Evolutionary conservation across 2,113 vertebrate genomes (phyloP).

Genomic region (Opisthocomus hoazin): DNA sequence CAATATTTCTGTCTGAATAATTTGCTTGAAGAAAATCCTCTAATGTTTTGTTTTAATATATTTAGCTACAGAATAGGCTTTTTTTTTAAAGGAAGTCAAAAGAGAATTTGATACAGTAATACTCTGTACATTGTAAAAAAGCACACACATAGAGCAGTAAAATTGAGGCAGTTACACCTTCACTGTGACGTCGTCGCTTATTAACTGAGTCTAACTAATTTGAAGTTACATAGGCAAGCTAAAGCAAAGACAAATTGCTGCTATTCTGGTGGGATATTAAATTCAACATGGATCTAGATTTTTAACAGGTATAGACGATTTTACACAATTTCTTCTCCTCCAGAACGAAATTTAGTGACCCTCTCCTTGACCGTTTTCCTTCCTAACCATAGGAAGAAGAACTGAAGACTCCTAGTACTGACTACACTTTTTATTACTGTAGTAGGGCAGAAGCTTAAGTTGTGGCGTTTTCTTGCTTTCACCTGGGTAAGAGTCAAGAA

Average conservation of each 20-base stretch:
- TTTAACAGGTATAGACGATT: background rate
- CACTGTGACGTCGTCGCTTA: background rate
- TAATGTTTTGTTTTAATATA: background rate
- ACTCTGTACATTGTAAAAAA: background rate
- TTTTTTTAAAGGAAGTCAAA: background rate
- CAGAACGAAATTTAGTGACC: background rate
- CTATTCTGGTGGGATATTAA: background rate
- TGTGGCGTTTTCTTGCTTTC: background rate
- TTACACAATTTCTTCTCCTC: background rate
- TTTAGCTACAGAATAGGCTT: background rate
- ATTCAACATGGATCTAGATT: background rate
- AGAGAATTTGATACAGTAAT: background rate
- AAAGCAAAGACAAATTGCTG: background rate
- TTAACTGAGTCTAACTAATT: background rate
- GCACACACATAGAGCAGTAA: background rate
- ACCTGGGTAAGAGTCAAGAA: background rate
- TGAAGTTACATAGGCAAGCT: background rate
- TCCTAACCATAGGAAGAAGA: background rate
- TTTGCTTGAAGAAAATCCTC: background rate
- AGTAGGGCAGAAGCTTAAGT: background rate
- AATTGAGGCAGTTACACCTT: background rate
- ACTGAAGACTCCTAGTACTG: background rate
- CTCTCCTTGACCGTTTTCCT: background rate
- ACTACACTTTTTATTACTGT: background rate
- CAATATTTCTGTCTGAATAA: background rate